Base-by-base conservation (phyloP, 1,140 invertebrate species). In the Pteromalus puparum region DNA sequence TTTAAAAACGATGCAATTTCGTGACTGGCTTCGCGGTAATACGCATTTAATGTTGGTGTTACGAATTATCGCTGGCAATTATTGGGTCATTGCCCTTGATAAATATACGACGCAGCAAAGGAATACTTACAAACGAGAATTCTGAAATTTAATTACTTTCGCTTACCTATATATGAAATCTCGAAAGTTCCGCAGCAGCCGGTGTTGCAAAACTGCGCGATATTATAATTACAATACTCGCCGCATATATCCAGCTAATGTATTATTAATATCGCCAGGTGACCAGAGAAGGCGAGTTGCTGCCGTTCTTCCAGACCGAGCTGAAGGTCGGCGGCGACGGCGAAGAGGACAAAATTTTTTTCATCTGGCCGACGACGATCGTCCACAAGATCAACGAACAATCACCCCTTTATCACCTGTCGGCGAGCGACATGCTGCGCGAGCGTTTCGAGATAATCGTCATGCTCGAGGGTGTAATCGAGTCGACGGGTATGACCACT, bases 391-490 rank as follows among this genome's bases (percentile, higher is more conserved):
- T 98, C 83, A 96, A 98, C 89, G 94, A 94, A 15, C 93, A 94
- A 9, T 97, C 96, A 78, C 98, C 98, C 0, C 96, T 99, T 67
- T 99, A 97, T 91, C 95, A 96, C 68, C 95, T 99, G 87, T 97
- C 97, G 0, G 97, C 98, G 0, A 96, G 97, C 10, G 97, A 99
- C 88, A 95, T 99, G 88, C 92, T 97, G 4, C 95, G 96, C 85
- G 97, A 99, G 82, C 95, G 97, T 83, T 99, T 99, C 90, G 99
- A 99, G 92, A 97, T 99, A 61, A 97, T 99, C 12, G 97, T 99
- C 1, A 97, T 99, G 81, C 94, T 99, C 18, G 99, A 99, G 92
- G 99, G 99, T 85, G 98, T 97, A 2, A 97, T 98, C 68, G 98
- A 98, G 90, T 97, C 97, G 0, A 98, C 98, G 0, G 97, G 97